phyloP scores from a whole-genome alignment of 2,797 vertebrate genomes.

The Cetoscarus ocellatus region DNA sequence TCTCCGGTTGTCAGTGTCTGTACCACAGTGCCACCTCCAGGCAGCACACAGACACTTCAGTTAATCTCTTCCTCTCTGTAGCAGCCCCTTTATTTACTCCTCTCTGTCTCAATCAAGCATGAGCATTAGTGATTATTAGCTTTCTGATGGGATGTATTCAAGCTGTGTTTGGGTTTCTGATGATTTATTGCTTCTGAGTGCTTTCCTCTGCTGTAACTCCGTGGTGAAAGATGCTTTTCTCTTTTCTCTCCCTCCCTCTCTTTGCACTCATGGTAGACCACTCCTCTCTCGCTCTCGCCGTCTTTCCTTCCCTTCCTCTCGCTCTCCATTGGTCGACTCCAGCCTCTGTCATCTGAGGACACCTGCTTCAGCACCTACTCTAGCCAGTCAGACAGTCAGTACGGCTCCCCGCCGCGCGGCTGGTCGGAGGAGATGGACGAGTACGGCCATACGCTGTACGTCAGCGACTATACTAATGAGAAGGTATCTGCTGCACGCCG shows the following conservation, averaged over 20 bases:
- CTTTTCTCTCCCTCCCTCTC: background rate
- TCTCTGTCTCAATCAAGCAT: conserved; percentile 7
- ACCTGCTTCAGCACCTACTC: conserved; percentile 93
- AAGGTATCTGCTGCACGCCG: conserved; percentile 86
- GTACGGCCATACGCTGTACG: conserved; percentile 95
- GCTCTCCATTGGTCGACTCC: conserved; percentile 77
- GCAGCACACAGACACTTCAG: conserved; percentile 1
- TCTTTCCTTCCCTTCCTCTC: conserved; percentile 72
- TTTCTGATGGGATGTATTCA: conserved; percentile 12
- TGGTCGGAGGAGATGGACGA: conserved; percentile 98
- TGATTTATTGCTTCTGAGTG: conserved; percentile 38
- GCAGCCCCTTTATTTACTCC: background rate
- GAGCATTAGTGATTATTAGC: background rate
- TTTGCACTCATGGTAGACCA: conserved; percentile 65
- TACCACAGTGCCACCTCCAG: conserved; percentile 68
- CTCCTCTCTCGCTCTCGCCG: conserved; percentile 69
- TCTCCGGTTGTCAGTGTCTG: conserved; percentile 15
- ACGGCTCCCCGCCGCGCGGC: conserved; percentile 93
- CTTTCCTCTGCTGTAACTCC: conserved; percentile 20
- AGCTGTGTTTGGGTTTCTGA: conserved; percentile 31
- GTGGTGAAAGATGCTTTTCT: conserved; percentile 53
- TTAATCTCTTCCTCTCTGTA: background rate
- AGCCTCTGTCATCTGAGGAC: conserved; percentile 95
- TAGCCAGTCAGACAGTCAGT: conserved; percentile 97
- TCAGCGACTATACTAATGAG: conserved; percentile 95